Conservation (phyloP, 2,113 vertebrate genomes). For the Pollachius pollachius region DNA sequence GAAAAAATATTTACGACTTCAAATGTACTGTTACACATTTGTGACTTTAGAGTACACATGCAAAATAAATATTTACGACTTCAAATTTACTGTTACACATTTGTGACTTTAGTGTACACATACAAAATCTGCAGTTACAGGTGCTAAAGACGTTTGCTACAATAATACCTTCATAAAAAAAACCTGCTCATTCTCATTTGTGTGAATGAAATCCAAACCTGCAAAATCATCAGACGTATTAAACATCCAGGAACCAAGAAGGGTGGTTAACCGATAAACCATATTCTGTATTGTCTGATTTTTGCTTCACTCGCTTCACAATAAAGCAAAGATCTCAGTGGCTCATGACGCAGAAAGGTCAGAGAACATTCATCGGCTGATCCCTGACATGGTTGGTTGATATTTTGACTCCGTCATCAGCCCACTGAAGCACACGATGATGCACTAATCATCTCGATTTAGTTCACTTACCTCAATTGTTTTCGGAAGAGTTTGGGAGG, state of each 20-base stretch:
- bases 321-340: neutral
- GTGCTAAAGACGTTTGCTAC: too few species aligned
- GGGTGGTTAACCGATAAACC: neutral
- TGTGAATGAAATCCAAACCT: too few species aligned
- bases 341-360: constrained; percentile 15
- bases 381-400: neutral
- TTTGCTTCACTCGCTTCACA: neutral
- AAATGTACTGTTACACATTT: too few species aligned
- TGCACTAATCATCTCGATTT: constrained; percentile 28
- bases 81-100: too few species aligned
- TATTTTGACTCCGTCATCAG: constrained; percentile 3
- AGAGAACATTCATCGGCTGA: neutral
- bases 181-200: too few species aligned
- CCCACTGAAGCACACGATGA: neutral
- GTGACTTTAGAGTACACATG: too few species aligned
- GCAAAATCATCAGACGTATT: neutral
- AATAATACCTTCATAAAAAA: too few species aligned
- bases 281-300: neutral
- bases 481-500: constrained; percentile 28
- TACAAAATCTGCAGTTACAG: too few species aligned
- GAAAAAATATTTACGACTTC: too few species aligned
- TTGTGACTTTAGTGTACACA: too few species aligned
- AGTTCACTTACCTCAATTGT: constrained; percentile 42
- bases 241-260: neutral
- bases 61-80: too few species aligned